A percentile compares a stretch with the other conserved stretches of the same genome.
Conservation (phyloP, 2,888 invertebrate species). For the Chrysina gloriosa region DNA sequence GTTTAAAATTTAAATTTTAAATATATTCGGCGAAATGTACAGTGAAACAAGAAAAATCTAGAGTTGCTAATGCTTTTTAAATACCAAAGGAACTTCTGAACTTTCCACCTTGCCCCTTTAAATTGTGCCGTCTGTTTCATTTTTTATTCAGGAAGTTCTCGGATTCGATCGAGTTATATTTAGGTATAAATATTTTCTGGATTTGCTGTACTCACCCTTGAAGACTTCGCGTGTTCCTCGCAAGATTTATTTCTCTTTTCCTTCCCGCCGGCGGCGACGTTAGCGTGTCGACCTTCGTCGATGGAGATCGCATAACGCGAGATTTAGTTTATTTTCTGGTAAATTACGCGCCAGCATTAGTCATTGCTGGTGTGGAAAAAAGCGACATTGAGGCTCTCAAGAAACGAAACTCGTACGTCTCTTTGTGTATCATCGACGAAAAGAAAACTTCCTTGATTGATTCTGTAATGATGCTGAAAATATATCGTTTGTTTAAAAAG, state of each 20-base stretch:
- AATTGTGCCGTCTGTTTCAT: too few species aligned
- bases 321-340: constrained; percentile 34
- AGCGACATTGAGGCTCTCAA: background rate
- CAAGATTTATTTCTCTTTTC: constrained; percentile 18
- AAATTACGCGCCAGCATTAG: constrained; percentile 24
- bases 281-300: constrained; percentile 25
- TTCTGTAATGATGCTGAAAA: background rate
- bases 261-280: background rate
- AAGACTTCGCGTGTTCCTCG: constrained; percentile 16
- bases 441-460: background rate
- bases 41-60: too few species aligned
- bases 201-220: constrained; percentile 1
- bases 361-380: constrained; percentile 1
- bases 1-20: too few species aligned
- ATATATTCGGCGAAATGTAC: too few species aligned
- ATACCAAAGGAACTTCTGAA: too few species aligned
- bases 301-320: constrained; percentile 18
- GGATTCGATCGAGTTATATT: too few species aligned
- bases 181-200: background rate
- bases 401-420: background rate
- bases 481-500: too few species aligned
- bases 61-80: too few species aligned
- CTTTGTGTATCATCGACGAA: background rate
- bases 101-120: too few species aligned
- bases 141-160: too few species aligned